Conservation (phyloP, 2,797 vertebrate species). For the Phrynocephalus guinanensis region DNA sequence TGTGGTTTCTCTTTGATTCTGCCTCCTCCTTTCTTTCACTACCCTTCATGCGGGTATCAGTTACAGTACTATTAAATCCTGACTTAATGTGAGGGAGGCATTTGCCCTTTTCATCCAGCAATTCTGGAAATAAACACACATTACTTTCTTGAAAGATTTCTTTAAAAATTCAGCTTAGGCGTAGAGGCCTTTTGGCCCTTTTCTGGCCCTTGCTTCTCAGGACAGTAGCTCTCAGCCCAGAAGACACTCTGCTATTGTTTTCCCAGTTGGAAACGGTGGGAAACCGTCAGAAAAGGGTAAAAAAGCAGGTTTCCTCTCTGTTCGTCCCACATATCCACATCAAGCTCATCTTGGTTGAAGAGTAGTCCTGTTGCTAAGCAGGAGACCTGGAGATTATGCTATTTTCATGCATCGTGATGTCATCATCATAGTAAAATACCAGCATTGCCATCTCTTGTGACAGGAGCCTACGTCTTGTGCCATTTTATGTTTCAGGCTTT, state of each 20-base stretch:
- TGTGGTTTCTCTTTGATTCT: slow-evolving; percentile 14
- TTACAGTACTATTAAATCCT: slow-evolving; percentile 22
- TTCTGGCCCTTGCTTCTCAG: background rate
- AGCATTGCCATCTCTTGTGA: background rate
- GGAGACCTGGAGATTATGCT: slow-evolving; percentile 23
- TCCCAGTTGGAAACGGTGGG: slow-evolving; percentile 12
- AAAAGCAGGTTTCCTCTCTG: slow-evolving; percentile 29
- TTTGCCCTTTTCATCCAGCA: slow-evolving; percentile 17
- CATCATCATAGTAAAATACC: slow-evolving; percentile 1
- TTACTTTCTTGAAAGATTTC: slow-evolving; percentile 1
- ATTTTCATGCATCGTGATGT: slow-evolving; percentile 28
- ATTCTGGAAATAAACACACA: slow-evolving; percentile 7
- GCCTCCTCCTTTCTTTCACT: background rate
- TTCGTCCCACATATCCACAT: slow-evolving; percentile 21
- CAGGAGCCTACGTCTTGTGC: background rate
- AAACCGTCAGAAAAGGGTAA: slow-evolving; percentile 16
- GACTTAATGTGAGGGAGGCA: background rate
- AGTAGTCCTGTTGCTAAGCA: slow-evolving; percentile 31
- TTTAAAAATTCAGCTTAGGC: background rate
- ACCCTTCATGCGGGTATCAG: background rate
- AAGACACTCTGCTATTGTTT: slow-evolving; percentile 29
- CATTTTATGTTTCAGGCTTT: slow-evolving; percentile 3
- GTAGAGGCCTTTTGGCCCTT: background rate
- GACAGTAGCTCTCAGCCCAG: background rate
- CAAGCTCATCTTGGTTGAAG: slow-evolving; percentile 25